These are phyloP conservation scores for Florisuga fusca DNA, from an alignment of 2,797 vertebrate genomes.

Conservation along the genomic window DNA sequence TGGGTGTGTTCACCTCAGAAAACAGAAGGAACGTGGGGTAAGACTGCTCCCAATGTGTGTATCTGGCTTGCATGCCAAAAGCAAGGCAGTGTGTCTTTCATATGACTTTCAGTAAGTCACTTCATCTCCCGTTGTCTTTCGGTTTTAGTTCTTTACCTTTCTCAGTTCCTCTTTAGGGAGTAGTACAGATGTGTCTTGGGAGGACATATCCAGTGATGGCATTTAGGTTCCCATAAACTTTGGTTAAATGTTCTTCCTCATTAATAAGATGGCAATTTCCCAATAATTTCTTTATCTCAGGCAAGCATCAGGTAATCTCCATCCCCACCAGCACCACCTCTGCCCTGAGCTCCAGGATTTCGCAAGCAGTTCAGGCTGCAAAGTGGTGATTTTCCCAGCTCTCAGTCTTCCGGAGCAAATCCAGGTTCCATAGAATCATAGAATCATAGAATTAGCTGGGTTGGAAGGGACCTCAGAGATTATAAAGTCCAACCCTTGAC, in stretches of 20 bases:
- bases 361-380: neutral
- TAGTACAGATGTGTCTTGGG: neutral
- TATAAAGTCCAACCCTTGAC: too few species aligned
- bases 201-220: neutral
- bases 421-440: too few species aligned
- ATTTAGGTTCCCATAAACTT: neutral
- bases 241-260: neutral
- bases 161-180: neutral
- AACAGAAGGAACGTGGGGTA: neutral
- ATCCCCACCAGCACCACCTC: neutral
- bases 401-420: neutral
- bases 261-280: neutral
- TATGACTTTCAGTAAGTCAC: neutral
- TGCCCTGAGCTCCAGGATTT: neutral
- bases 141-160: neutral
- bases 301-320: neutral
- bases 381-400: neutral
- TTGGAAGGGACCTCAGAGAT: too few species aligned
- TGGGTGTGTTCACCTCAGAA: neutral
- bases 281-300: neutral
- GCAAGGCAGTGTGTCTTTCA: neutral
- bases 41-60: rapidly evolving
- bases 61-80: neutral
- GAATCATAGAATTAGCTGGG: too few species aligned
- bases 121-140: neutral